phyloP scores from a whole-genome alignment of 2,113 vertebrate genomes.

The Clupea harengus region DNA sequence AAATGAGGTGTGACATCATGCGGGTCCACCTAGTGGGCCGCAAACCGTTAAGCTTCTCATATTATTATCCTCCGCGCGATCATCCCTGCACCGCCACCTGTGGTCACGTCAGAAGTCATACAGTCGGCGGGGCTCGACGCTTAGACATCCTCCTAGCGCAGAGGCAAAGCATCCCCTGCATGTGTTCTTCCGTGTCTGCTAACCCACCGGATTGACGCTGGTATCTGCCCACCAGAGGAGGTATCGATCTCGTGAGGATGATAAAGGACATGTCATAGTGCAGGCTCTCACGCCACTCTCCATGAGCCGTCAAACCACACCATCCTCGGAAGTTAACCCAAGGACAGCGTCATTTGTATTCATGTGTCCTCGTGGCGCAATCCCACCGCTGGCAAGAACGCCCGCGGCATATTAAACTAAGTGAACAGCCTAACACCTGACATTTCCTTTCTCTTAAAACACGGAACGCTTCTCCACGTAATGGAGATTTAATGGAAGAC shows the following conservation, averaged over 20 bases:
- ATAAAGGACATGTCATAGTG: slow-evolving; percentile 4
- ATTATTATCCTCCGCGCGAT: neutral
- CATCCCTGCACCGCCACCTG: neutral
- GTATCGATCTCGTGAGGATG: slow-evolving; percentile 8
- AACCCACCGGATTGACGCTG: neutral
- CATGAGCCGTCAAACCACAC: neutral
- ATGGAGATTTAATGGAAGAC: slow-evolving; percentile 15
- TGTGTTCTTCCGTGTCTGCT: neutral
- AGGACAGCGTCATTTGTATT: neutral
- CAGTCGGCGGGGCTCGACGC: neutral
- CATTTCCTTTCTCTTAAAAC: neutral
- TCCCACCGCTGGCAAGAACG: neutral
- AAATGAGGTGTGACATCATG: slow-evolving; percentile 1
- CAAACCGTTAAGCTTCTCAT: neutral
- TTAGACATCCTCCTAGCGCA: neutral
- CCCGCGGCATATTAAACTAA: neutral
- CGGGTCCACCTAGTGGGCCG: neutral
- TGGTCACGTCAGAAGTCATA: neutral
- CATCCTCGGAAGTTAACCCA: neutral
- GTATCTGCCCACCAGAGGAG: neutral
- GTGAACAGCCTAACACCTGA: neutral
- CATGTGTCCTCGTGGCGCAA: neutral
- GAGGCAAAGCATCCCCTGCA: neutral
- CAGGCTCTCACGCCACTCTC: neutral
- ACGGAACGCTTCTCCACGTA: neutral